Conservation (phyloP, 2,888 invertebrate genomes). For the Troides oblongomaculatus region DNA sequence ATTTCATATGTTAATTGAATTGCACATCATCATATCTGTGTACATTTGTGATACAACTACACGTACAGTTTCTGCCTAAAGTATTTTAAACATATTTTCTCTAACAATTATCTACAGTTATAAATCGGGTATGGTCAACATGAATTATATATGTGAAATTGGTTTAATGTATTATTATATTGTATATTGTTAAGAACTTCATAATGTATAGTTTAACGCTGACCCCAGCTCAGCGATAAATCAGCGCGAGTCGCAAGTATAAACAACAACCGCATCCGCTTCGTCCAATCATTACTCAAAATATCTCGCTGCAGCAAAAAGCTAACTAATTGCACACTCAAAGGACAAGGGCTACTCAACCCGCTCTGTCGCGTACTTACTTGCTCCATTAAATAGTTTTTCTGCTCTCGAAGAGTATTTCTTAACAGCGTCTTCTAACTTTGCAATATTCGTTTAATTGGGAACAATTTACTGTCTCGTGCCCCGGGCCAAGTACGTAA, state of each 20-base stretch:
- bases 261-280: constrained; percentile 63
- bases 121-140: too few relatives aligned
- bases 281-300: constrained; percentile 73
- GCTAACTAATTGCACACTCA: constrained; percentile 74
- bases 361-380: constrained; percentile 70
- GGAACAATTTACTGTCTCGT: constrained; percentile 39
- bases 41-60: not conserved
- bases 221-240: constrained; percentile 51
- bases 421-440: constrained; percentile 36
- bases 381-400: constrained; percentile 76
- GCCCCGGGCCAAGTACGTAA: constrained; percentile 23
- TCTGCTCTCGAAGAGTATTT: constrained; percentile 53
- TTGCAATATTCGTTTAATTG: constrained; percentile 42
- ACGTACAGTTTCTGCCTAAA: too few relatives aligned
- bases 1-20: constrained; percentile 16
- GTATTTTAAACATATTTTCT: too few relatives aligned
- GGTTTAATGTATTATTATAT: not conserved
- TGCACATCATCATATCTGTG: constrained; percentile 31
- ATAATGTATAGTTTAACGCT: constrained; percentile 45
- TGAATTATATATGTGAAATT: too few relatives aligned
- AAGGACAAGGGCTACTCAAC: constrained; percentile 71
- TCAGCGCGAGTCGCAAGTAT: constrained; percentile 67
- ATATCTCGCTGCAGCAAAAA: constrained; percentile 73
- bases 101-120: too few relatives aligned
- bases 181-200: too few relatives aligned